phyloP scores from a whole-genome alignment of 2,888 invertebrate species.

The Thymelicus sylvestris region DNA sequence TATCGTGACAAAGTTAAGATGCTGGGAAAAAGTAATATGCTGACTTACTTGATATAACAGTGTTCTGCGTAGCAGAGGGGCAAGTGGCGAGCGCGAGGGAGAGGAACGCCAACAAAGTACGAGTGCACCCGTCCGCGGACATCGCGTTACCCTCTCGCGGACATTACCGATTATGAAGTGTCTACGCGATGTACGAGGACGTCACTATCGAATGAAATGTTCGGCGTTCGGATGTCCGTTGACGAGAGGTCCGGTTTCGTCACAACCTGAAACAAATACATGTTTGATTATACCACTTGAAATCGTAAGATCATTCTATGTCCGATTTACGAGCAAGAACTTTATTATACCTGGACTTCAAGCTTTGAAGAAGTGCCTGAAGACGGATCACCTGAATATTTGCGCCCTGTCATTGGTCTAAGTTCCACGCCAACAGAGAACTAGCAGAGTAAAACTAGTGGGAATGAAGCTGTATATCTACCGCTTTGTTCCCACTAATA shows the following conservation, averaged over 20 bases:
- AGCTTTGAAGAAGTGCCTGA: too few relatives aligned
- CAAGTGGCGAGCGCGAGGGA: constrained; percentile 64
- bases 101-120: constrained; percentile 65
- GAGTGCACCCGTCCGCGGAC: constrained; percentile 64
- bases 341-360: too few relatives aligned
- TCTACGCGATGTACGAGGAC: constrained; percentile 4
- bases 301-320: too few relatives aligned
- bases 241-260: constrained; percentile 46
- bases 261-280: constrained; percentile 70
- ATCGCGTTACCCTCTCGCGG: constrained; percentile 66
- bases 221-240: constrained; percentile 10
- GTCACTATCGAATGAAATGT: constrained; percentile 11
- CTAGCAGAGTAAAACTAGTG: too few relatives aligned
- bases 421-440: too few relatives aligned
- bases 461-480: too few relatives aligned
- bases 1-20: too few relatives aligned
- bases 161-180: constrained; percentile 44
- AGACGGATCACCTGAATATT: too few relatives aligned
- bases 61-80: constrained; percentile 72
- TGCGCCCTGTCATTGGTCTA: too few relatives aligned
- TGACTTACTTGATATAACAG: constrained; percentile 66
- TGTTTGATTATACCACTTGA: not conserved
- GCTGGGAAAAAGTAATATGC: too few relatives aligned
- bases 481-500: too few relatives aligned
- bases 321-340: too few relatives aligned